Conservation (phyloP, 2,797 vertebrate species). For the Notolepis coatsorum region DNA sequence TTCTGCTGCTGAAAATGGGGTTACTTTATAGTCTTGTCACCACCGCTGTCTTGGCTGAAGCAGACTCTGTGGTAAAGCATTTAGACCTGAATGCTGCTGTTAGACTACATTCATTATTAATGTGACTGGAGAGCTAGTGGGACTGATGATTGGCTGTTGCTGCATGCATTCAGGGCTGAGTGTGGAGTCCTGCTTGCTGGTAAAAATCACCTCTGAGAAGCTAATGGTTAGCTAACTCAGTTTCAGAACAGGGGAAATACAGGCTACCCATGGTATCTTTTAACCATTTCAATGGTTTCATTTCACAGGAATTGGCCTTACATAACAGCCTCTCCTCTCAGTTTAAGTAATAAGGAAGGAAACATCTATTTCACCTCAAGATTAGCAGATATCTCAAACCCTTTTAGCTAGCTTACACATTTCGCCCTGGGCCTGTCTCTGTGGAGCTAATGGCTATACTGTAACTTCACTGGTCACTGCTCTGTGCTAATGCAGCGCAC, state of each 20-base stretch:
- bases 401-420: constrained; percentile 14
- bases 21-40: constrained; percentile 57
- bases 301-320: constrained; percentile 23
- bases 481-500: constrained; percentile 60
- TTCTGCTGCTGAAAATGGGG: constrained; percentile 45
- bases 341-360: constrained; percentile 6
- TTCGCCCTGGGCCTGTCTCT: background rate
- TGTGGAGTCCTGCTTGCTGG: constrained; percentile 48
- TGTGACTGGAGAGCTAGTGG: constrained; percentile 61
- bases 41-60: constrained; percentile 66
- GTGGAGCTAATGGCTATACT: constrained; percentile 3
- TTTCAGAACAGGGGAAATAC: background rate
- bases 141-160: constrained; percentile 49
- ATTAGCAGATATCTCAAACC: background rate
- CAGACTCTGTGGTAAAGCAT: constrained; percentile 51
- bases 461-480: constrained; percentile 43
- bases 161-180: constrained; percentile 43
- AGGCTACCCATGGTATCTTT: constrained; percentile 17
- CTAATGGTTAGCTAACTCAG: background rate
- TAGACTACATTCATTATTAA: constrained; percentile 77
- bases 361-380: constrained; percentile 3
- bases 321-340: background rate
- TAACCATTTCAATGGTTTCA: constrained; percentile 10
- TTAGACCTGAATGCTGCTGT: constrained; percentile 70
- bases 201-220: constrained; percentile 7